A percentile compares a stretch with the other conserved stretches of the same genome.
phyloP scores from a whole-genome alignment of 2,113 vertebrate genomes.

The Gasterosteus aculeatus region DNA sequence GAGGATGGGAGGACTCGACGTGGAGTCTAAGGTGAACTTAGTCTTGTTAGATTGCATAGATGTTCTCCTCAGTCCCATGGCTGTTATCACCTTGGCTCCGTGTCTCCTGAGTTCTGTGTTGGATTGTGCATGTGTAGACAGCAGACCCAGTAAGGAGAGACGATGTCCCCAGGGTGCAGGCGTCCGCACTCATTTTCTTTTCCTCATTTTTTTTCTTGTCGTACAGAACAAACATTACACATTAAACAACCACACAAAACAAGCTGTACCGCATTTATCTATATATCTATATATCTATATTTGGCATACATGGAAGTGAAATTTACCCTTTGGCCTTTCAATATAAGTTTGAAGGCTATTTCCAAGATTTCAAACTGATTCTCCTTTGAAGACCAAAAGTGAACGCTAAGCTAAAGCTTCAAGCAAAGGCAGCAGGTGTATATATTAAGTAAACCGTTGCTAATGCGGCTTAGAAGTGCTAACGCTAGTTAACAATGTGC shows the following conservation, averaged over 20 bases:
- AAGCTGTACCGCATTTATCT: background rate
- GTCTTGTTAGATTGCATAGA: slow-evolving; percentile 27
- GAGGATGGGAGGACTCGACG: background rate
- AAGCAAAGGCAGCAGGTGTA: no score
- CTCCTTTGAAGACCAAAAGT: no score
- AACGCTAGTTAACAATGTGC: background rate
- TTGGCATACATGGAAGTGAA: background rate
- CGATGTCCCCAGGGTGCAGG: background rate
- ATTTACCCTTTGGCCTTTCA: background rate
- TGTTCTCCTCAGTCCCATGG: slow-evolving; percentile 26
- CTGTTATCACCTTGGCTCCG: slow-evolving; percentile 42
- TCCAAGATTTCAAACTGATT: no score
- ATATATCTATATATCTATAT: background rate
- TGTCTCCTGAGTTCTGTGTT: slow-evolving; percentile 53
- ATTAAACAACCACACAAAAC: background rate
- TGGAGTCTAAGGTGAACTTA: slow-evolving; percentile 39
- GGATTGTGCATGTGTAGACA: slow-evolving; percentile 55
- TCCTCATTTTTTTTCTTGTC: slow-evolving; percentile 12
- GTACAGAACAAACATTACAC: background rate
- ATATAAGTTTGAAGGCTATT: no score
- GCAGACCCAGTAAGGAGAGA: slow-evolving; percentile 27
- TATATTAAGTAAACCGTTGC: no score
- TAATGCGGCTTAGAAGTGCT: no score
- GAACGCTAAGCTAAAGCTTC: no score
- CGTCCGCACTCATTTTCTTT: background rate